Evolutionary conservation across 2,888 invertebrate genomes (phyloP).

Genomic region (Oasisia sp.): DNA sequence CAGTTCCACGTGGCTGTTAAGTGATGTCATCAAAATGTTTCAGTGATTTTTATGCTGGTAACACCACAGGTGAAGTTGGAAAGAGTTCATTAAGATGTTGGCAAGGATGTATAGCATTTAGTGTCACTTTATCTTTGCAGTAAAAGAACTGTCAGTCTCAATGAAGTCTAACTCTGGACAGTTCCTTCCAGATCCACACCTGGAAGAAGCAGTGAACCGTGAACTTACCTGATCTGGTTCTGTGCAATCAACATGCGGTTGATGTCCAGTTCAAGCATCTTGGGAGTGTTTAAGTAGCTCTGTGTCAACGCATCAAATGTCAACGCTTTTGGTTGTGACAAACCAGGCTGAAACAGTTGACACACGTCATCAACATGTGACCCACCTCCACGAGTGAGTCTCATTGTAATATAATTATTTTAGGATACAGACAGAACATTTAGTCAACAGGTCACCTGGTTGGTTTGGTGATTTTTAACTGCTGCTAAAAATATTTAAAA

Average conservation of each 20-base stretch:
- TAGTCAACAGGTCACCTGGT: too few species aligned
- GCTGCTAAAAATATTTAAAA: too few species aligned
- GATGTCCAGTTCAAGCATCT: conserved; percentile 63
- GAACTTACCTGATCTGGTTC: conserved; percentile 60
- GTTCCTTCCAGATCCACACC: background rate
- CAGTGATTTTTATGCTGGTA: background rate
- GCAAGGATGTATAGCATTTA: background rate
- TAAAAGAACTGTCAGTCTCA: background rate
- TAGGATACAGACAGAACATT: too few species aligned
- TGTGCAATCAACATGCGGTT: conserved; percentile 65
- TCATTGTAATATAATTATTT: too few species aligned
- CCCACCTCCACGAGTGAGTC: background rate
- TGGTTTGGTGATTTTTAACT: too few species aligned
- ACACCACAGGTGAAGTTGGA: background rate
- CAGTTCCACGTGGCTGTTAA: too few species aligned
- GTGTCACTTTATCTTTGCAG: background rate
- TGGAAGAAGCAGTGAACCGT: background rate
- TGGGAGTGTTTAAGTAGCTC: conserved; percentile 53
- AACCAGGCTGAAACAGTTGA: conserved; percentile 37
- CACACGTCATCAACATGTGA: background rate
- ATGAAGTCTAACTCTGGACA: background rate
- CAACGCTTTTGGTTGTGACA: conserved; percentile 43
- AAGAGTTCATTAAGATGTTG: background rate
- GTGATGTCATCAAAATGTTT: too few species aligned
- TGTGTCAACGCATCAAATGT: background rate